These are phyloP conservation scores for Epinephelus lanceolatus DNA, from an alignment of 2,113 vertebrate genomes.

Conservation along the genomic window DNA sequence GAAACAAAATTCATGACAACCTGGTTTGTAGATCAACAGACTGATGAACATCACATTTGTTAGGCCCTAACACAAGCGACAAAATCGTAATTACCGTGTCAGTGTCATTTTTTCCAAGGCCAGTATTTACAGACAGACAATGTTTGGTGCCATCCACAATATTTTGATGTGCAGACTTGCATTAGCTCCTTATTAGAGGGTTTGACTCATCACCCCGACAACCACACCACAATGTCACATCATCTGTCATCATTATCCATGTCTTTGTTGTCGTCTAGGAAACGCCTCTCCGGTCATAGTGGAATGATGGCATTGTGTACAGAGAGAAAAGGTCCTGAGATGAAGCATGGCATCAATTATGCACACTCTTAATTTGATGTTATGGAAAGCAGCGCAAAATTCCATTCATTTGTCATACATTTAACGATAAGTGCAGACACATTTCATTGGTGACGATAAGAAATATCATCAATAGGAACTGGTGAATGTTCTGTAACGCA, in stretches of 20 bases:
- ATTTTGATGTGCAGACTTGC: neutral
- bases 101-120: neutral
- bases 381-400: neutral
- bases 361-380: neutral
- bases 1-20: neutral
- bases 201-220: slow-evolving; percentile 32
- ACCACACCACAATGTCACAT: slow-evolving; percentile 21
- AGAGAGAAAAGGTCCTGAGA: slow-evolving; percentile 34
- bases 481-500: neutral
- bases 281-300: slow-evolving; percentile 15
- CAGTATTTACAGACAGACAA: neutral
- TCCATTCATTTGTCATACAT: neutral
- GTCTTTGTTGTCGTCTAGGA: slow-evolving; percentile 43
- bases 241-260: slow-evolving; percentile 52
- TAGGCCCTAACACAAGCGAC: neutral
- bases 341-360: slow-evolving; percentile 40
- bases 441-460: neutral
- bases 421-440: neutral
- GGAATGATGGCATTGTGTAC: slow-evolving; percentile 40
- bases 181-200: slow-evolving; percentile 12
- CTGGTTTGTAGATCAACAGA: neutral
- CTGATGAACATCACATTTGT: neutral
- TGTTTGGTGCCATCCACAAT: neutral
- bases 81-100: neutral
- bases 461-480: neutral